These are phyloP conservation scores for Coelogynopora nodosa DNA, from an alignment of 2,888 invertebrate genomes.

Conservation along the genomic window DNA sequence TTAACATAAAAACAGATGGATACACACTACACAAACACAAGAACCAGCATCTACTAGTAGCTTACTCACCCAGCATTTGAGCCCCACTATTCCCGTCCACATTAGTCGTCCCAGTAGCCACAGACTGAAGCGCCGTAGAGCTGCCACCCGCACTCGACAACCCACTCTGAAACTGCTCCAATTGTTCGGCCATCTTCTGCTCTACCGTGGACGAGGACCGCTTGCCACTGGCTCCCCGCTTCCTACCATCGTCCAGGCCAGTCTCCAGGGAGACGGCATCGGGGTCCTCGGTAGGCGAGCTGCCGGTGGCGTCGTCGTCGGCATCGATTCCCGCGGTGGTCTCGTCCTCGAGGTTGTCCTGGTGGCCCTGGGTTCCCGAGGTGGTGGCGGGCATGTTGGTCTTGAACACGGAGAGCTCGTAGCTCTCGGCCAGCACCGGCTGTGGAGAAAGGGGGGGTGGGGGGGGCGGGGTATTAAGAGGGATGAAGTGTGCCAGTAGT, in stretches of 20 bases:
- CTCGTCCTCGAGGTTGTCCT: too few species aligned
- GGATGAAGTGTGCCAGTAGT: too few species aligned
- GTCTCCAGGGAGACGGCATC: neutral
- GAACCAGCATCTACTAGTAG: too few species aligned
- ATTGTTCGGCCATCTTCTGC: conserved; percentile 57
- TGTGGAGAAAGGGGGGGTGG: neutral
- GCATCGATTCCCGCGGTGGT: neutral
- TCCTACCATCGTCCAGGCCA: neutral
- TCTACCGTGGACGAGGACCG: conserved; percentile 50
- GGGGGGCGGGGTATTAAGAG: neutral
- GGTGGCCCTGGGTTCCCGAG: neutral
- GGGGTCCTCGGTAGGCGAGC: neutral
- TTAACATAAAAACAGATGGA: too few species aligned
- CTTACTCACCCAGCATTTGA: neutral
- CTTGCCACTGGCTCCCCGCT: neutral
- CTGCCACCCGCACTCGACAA: conserved; percentile 20
- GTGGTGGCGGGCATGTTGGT: neutral
- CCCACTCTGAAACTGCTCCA: conserved; percentile 51
- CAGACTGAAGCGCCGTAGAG: neutral
- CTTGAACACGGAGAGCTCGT: conserved; percentile 29
- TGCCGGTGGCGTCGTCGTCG: neutral
- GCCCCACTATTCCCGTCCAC: neutral
- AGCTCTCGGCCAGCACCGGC: neutral
- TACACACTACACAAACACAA: too few species aligned
- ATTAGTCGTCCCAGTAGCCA: neutral